phyloP scores from a whole-genome alignment of 1,140 invertebrate species.

The Brachionus calyciflorus region DNA sequence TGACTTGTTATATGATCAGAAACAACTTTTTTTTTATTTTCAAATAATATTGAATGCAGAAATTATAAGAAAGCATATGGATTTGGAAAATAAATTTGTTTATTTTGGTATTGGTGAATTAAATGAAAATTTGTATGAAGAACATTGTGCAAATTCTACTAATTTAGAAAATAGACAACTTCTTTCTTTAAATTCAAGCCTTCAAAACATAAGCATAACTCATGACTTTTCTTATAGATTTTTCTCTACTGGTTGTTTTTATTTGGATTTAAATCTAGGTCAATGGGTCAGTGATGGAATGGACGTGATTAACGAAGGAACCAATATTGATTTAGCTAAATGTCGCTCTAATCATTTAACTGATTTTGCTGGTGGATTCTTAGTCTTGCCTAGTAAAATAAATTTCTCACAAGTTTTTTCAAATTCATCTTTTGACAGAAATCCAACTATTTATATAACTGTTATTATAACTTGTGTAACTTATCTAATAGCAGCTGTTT shows the following conservation, averaged over 20 bases:
- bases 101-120: not conserved
- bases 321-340: slow-evolving; percentile 48
- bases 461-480: slow-evolving; percentile 61
- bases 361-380: slow-evolving; percentile 58
- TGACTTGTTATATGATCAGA: too few species aligned
- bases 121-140: not conserved
- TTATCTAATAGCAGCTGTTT: slow-evolving; percentile 61
- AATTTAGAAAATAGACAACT: too few species aligned
- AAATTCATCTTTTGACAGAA: slow-evolving; percentile 63
- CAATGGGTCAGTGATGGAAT: slow-evolving; percentile 8
- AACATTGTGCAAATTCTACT: not conserved
- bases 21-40: too few species aligned
- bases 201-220: too few species aligned
- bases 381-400: slow-evolving; percentile 59
- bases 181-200: too few species aligned
- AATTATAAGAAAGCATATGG: not conserved
- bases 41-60: not conserved
- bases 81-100: not conserved
- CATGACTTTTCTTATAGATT: not conserved
- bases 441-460: slow-evolving; percentile 65
- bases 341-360: slow-evolving; percentile 59
- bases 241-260: slow-evolving; percentile 34
- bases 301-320: slow-evolving; percentile 46
- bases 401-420: slow-evolving; percentile 60
- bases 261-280: not conserved